A percentile compares a stretch with the other conserved stretches of the same genome.
Evolutionary conservation across 2,888 invertebrate genomes (phyloP).

Genomic region (Scaptomyza polygonia): DNA sequence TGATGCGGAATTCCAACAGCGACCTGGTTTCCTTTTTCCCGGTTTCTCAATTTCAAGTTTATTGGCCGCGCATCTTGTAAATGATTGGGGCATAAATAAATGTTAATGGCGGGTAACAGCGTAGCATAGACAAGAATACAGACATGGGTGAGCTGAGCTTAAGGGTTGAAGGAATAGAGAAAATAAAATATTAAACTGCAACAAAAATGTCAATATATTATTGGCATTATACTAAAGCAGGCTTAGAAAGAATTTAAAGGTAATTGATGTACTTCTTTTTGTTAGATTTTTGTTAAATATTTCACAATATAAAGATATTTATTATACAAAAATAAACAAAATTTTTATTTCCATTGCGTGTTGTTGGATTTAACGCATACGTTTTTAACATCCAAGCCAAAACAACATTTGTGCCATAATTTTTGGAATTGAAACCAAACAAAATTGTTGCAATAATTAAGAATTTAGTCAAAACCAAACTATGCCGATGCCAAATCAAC

Average conservation of each 20-base stretch:
- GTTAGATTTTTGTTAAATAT: too few relatives aligned
- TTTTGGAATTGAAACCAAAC: background rate
- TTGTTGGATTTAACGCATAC: too few relatives aligned
- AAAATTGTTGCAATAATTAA: background rate
- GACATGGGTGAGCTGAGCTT: constrained; percentile 15
- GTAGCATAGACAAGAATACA: background rate
- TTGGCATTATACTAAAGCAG: constrained; percentile 5
- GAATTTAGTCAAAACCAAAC: background rate
- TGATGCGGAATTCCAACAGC: constrained; percentile 34
- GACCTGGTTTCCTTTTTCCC: constrained; percentile 7
- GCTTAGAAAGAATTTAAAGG: too few relatives aligned
- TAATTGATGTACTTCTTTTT: too few relatives aligned
- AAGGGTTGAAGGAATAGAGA: constrained; percentile 24
- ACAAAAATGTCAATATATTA: constrained; percentile 16
- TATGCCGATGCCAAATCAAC: background rate
- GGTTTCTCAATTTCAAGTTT: constrained; percentile 15
- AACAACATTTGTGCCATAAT: background rate
- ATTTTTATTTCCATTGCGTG: too few relatives aligned
- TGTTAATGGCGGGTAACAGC: constrained; percentile 54
- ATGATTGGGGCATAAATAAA: constrained; percentile 67
- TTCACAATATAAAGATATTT: too few relatives aligned
- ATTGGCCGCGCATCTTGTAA: constrained; percentile 41
- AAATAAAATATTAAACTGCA: background rate
- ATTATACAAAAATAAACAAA: too few relatives aligned
- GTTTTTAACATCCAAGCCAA: background rate